Percentiles rank a stretch among this genome's conserved stretches.
Conservation (phyloP, 2,113 vertebrate species). For the Quiscalus mexicanus region DNA sequence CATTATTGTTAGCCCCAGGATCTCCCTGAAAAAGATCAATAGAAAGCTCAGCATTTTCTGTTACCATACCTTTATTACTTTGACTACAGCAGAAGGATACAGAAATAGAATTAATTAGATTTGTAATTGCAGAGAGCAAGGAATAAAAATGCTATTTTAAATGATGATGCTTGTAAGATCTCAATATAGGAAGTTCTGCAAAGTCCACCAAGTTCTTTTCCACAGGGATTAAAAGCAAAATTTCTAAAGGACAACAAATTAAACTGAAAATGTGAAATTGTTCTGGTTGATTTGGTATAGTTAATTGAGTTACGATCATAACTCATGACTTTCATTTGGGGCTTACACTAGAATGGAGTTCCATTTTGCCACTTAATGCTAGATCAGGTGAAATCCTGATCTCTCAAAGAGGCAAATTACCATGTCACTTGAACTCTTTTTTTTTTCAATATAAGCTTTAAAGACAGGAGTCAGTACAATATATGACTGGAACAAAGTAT, state of each 20-base stretch:
- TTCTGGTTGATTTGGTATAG: background rate
- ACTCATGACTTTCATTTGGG: background rate
- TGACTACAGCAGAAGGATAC: background rate
- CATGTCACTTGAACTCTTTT: background rate
- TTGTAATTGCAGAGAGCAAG: background rate
- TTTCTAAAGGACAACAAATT: background rate
- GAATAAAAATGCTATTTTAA: background rate
- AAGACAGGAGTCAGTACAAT: background rate
- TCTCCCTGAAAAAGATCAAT: conserved; percentile 75
- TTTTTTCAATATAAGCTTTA: background rate
- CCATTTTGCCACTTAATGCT: background rate
- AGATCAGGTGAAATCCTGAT: background rate
- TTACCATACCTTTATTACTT: background rate
- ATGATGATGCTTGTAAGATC: background rate
- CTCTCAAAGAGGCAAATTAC: background rate
- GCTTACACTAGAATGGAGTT: background rate
- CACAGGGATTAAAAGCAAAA: background rate
- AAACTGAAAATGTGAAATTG: background rate
- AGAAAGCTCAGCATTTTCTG: background rate
- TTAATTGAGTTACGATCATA: background rate
- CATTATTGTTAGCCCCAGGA: conserved; percentile 72
- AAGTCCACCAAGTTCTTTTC: background rate
- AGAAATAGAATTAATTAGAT: background rate
- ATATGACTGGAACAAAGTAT: background rate
- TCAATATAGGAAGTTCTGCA: background rate